Base-by-base conservation (phyloP, 2,797 vertebrate species). In the Parotocinclus haroldoi region DNA sequence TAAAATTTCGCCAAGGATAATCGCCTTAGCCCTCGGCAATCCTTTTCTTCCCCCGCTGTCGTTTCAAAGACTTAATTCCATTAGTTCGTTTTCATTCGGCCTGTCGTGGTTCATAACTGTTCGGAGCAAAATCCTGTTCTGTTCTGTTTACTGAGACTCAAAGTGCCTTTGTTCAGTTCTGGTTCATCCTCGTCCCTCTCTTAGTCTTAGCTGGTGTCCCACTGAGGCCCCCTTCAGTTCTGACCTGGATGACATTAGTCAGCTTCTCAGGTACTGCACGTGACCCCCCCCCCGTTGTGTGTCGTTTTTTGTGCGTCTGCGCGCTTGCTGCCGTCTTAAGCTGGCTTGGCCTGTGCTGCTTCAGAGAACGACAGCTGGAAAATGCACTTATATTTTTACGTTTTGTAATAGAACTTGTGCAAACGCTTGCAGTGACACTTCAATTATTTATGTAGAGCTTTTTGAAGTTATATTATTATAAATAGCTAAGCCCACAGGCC, bases 201-300 rank as follows among this genome's bases (percentile, higher is more conserved):
- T 82, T 71, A 94, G 91, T 90, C 86, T 91, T 86, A 94, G 91
- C 84, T 94, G 91, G 91, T 94, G 92, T 85, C 91, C 89, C 76
- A 90, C 88, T 86, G 89, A 87, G 13, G 84, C 87, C 63, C 89
- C 88, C 17, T 84, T 78, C 80, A 79, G 83, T 85, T 71, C 78
- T 84, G 79, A 85, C 84, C 85, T 82, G 81, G 89, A 86, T 83
- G 89, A 92, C 83, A 88, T 90, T 89, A 79, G 79, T 78, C 78
- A 80, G 57, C 66, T 58, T 63, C 74, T 78, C 76, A 84, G 82
- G 83, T 86, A 81, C 71, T 58, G 71, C 63, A 48, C 69, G 17
- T 55, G n/a, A n/a, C n/a, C n/a, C n/a, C n/a, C n/a, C n/a, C n/a
- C n/a, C n/a, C n/a, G n/a, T n/a, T n/a, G n/a, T n/a, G n/a, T n/a